A percentile compares a stretch with the other conserved stretches of the same genome.
phyloP scores from a whole-genome alignment of 2,797 vertebrate species.

The Margarornis squamiger region DNA sequence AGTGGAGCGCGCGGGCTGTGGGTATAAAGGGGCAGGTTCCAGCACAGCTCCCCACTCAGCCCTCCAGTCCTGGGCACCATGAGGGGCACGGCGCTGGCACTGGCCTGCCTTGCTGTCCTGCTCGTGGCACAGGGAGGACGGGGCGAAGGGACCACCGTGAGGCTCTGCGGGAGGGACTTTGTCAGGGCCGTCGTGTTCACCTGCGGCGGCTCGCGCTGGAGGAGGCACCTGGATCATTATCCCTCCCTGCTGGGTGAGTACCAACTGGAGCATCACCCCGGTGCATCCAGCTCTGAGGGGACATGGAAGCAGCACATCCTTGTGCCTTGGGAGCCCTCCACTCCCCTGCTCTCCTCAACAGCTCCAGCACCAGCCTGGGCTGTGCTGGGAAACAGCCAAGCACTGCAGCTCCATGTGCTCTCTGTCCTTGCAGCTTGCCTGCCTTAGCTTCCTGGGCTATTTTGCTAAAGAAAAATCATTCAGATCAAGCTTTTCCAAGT shows the following conservation, averaged over 20 bases:
- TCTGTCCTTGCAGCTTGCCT: not conserved
- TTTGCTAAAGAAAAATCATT: not conserved
- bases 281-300: not conserved
- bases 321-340: too few relatives aligned
- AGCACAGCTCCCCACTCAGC: not conserved
- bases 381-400: accelerated
- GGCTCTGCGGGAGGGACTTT: conserved; percentile 71
- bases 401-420: accelerated
- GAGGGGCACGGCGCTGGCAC: not conserved
- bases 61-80: not conserved
- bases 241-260: conserved; percentile 14
- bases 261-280: not conserved
- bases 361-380: accelerated
- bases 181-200: conserved; percentile 68
- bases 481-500: not conserved
- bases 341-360: not conserved
- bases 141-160: not conserved
- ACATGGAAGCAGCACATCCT: too few relatives aligned
- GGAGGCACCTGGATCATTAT: not conserved
- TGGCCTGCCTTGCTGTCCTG: conserved; percentile 18
- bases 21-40: conserved; percentile 56
- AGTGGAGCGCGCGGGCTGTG: not conserved
- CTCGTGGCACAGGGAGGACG: not conserved
- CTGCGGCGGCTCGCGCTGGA: conserved; percentile 71
- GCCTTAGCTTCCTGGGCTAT: accelerated